Conservation (phyloP, 1,140 invertebrate species). For the Drosophila parvula region DNA sequence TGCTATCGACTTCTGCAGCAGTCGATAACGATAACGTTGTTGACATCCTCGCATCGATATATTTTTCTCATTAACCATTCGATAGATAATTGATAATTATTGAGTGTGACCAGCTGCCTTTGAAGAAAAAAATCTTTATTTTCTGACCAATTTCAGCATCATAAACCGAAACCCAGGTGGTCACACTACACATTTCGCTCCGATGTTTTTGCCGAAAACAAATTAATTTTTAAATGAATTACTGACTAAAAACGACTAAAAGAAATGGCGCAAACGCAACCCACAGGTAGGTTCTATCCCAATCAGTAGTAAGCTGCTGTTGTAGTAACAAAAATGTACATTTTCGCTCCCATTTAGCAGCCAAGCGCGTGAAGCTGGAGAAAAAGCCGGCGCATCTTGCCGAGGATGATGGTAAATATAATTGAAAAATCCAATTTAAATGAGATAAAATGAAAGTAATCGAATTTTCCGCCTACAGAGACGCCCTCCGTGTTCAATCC, state of each 20-base stretch:
- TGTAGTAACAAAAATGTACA: neutral
- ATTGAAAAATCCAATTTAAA: rapidly evolving
- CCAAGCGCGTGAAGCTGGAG: conserved; percentile 63
- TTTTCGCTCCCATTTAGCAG: conserved; percentile 3
- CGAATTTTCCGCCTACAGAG: conserved; percentile 23
- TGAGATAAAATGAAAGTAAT: neutral
- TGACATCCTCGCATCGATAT: no score
- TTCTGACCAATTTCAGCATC: neutral
- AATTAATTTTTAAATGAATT: conserved; percentile 28
- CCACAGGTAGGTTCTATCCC: conserved; percentile 24
- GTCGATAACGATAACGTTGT: no score
- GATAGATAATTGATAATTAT: no score
- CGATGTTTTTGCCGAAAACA: conserved; percentile 20
- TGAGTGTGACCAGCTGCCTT: neutral
- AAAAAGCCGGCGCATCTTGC: conserved; percentile 38
- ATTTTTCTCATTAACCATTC: no score
- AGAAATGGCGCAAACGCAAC: conserved; percentile 58
- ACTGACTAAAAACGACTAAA: neutral
- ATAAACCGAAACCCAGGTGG: neutral
- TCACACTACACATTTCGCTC: neutral
- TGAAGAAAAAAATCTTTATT: neutral
- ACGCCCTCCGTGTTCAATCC: conserved; percentile 83
- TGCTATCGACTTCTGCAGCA: no score
- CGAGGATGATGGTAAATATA: conserved; percentile 66
- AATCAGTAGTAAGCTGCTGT: no score